A percentile compares a stretch with the other conserved stretches of the same genome.
These are phyloP conservation scores for Drosophila picticornis DNA, from an alignment of 2,888 invertebrate genomes.

Conservation along the genomic window DNA sequence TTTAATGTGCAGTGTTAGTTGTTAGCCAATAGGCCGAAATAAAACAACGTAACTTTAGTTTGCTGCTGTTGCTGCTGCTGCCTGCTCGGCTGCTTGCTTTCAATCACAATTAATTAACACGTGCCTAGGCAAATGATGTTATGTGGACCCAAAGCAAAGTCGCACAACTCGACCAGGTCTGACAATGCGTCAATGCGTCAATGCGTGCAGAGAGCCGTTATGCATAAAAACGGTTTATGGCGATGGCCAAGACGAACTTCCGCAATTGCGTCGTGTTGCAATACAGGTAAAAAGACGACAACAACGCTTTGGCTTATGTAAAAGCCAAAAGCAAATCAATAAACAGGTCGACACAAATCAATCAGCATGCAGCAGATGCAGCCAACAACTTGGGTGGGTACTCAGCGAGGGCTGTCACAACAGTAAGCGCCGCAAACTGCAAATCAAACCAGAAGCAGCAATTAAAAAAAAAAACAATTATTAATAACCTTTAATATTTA, in stretches of 20 bases:
- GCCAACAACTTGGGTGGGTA: slow-evolving; percentile 47
- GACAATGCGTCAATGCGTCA: slow-evolving; percentile 36
- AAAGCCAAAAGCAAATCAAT: slow-evolving; percentile 53
- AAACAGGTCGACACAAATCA: slow-evolving; percentile 67
- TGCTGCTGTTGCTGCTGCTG: not conserved
- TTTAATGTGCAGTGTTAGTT: slow-evolving; percentile 16
- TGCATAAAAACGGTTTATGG: slow-evolving; percentile 76
- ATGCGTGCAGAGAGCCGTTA: slow-evolving; percentile 68
- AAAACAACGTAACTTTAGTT: slow-evolving; percentile 51
- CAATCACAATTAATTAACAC: slow-evolving; percentile 69
- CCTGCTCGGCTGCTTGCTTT: not conserved
- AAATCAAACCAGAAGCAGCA: not conserved
- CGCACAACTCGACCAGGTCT: not conserved
- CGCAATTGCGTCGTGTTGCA: slow-evolving; percentile 71
- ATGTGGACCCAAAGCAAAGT: slow-evolving; percentile 49
- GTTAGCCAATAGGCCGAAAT: slow-evolving; percentile 57
- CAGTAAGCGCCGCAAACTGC: not conserved
- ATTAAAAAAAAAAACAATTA: not conserved
- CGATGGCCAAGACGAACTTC: slow-evolving; percentile 67
- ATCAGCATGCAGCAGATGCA: slow-evolving; percentile 70
- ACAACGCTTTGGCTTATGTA: slow-evolving; percentile 61
- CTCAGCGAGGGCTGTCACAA: slow-evolving; percentile 19
- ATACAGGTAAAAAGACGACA: slow-evolving; percentile 35
- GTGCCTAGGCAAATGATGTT: slow-evolving; percentile 57
- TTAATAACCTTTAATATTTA: not conserved